Evolutionary conservation across 2,888 invertebrate genomes (phyloP).

Genomic region (Diplazon laetatorius): DNA sequence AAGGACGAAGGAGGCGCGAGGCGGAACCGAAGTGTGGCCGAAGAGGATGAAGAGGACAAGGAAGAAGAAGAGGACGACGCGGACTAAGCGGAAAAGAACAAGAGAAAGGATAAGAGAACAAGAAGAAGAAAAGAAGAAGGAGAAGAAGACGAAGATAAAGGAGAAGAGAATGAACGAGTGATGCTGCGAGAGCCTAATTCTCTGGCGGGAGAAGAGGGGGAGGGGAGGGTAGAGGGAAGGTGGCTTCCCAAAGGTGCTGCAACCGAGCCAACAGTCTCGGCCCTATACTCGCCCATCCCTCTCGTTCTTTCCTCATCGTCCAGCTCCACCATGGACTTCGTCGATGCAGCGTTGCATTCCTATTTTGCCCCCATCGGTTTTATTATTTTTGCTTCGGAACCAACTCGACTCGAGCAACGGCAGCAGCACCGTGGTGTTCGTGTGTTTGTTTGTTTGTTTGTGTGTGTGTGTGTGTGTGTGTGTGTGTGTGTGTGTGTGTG

Average conservation of each 20-base stretch:
- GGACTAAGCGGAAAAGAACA: neutral
- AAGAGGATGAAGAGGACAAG: constrained; percentile 3
- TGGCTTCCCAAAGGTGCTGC: constrained; percentile 45
- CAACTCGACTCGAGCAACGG: too few relatives aligned
- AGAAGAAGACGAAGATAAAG: too few relatives aligned
- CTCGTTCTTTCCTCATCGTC: too few relatives aligned
- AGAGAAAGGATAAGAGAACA: neutral
- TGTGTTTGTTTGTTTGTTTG: too few relatives aligned
- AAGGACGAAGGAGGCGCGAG: constrained; percentile 1
- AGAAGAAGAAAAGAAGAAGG: neutral
- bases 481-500: too few relatives aligned
- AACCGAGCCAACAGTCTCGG: constrained; percentile 2
- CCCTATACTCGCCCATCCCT: neutral
- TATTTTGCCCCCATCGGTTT: constrained; percentile 69
- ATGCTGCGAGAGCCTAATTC: constrained; percentile 65
- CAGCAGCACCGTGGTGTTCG: too few relatives aligned
- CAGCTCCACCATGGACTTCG: neutral
- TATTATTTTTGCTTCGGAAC: too few relatives aligned
- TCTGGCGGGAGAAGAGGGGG: too few relatives aligned
- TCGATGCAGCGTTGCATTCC: constrained; percentile 68
- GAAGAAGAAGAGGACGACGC: neutral
- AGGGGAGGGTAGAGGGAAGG: too few relatives aligned
- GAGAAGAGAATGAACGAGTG: constrained; percentile 51
- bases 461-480: too few relatives aligned
- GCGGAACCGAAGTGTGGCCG: too few relatives aligned